Base-by-base conservation (phyloP, 1,140 invertebrate species). In the Hestina assimilis region DNA sequence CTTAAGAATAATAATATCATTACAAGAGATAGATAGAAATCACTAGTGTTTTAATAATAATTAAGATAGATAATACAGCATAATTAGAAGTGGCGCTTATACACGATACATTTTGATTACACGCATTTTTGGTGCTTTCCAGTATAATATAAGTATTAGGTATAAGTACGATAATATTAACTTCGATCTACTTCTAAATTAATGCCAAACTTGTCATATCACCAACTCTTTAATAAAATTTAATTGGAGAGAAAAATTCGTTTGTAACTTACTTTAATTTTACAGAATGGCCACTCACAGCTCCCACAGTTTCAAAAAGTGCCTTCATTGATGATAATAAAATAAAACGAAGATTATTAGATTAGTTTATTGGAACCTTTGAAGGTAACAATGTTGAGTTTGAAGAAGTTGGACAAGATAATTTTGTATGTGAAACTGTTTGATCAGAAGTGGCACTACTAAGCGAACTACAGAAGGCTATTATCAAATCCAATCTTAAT, bases 391-490 rank as follows among this genome's bases (percentile, higher is more conserved):
- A 14, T 33, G 24, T 20, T 31, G 9, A 35, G 45, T 19, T 35
- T 41, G 31, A 45, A 67, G 53, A 26, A 43, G 38, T 53, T 57
- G 48, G 12, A 19, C 23, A 23, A 26, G 11, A 7, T 38, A 21
- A 31, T 14, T 17, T 17, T 28, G 11, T 24, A 58, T 55, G 50
- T 52, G 67, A 66, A 72, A 72, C 72, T 68, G 78, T 54, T 69
- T 21, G 67, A 73, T 57, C 70, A 41, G 46, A 51, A 67, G 75
- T 75, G 72, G 77, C 79, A 45, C 75, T 56, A 66, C 83, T 87
- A 84, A 76, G 77, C 81, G 75, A 70, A 68, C 83, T 87, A 87
- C 80, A 79, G 80, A 84, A 80, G 71, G 59, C 69, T 79, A 79
- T 55, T 38, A 72, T 81, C 69, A 81, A 83, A 83, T 82, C 71